phyloP scores from a whole-genome alignment of 2,888 invertebrate species.

The Pandemis heparana region DNA sequence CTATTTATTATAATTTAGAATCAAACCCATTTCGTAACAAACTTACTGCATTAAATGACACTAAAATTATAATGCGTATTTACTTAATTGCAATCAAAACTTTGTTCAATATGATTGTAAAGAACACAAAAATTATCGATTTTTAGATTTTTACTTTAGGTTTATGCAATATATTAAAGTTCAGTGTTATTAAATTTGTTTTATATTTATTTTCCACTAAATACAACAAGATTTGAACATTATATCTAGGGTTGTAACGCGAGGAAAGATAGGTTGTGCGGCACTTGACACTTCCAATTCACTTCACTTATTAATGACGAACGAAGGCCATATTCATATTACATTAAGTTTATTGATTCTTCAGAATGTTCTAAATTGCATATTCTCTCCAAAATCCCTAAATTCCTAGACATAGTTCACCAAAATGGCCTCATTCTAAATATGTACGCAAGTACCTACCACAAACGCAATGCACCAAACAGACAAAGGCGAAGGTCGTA shows the following conservation, averaged over 20 bases:
- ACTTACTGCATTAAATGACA: neutral
- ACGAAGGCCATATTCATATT: constrained; percentile 13
- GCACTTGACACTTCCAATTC: constrained; percentile 37
- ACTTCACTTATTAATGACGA: constrained; percentile 21
- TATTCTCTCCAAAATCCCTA: constrained; percentile 5
- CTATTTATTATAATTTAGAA: neutral
- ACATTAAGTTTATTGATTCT: constrained; percentile 10
- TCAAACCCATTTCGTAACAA: neutral
- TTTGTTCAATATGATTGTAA: neutral
- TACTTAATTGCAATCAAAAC: neutral
- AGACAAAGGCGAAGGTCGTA: constrained; percentile 86
- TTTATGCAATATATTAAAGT: neutral
- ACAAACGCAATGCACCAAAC: constrained; percentile 85
- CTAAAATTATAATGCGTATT: neutral
- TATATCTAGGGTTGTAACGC: neutral
- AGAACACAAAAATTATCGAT: neutral
- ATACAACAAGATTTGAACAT: neutral
- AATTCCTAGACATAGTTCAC: constrained; percentile 27
- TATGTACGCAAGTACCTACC: constrained; percentile 62
- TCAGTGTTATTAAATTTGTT: neutral
- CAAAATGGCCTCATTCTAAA: constrained; percentile 55
- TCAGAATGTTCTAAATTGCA: neutral
- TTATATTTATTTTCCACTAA: neutral
- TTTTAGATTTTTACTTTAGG: neutral
- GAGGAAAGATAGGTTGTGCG: constrained; percentile 29